Evolutionary conservation across 2,113 vertebrate genomes (phyloP).

Genomic region (Leptosomus discolor): DNA sequence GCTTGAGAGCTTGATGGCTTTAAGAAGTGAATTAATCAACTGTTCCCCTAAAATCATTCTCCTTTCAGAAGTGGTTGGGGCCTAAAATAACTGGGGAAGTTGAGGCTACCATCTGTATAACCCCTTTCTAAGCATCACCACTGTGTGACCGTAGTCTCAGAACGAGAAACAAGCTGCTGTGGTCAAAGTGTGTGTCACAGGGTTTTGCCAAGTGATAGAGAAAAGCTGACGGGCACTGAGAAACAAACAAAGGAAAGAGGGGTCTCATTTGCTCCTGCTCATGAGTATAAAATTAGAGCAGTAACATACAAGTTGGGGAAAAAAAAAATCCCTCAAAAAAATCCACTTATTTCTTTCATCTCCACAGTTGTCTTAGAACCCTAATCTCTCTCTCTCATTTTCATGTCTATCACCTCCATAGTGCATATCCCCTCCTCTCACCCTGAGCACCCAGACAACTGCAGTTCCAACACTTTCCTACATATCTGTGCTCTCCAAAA

Average conservation of each 20-base stretch:
- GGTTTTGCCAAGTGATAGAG: not conserved
- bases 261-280: not conserved
- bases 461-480: not conserved
- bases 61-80: not conserved
- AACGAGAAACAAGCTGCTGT: not conserved
- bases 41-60: not conserved
- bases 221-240: not conserved
- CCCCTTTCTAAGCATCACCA: not conserved
- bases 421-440: rapidly evolving
- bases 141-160: not conserved
- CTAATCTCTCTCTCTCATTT: not conserved
- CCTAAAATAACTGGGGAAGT: not conserved
- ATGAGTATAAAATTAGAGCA: not conserved
- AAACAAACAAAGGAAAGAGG: not conserved
- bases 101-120: not conserved
- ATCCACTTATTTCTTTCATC: not conserved
- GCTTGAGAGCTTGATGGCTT: not conserved
- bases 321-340: not conserved
- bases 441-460: not conserved
- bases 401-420: not conserved
- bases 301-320: not conserved
- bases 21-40: not conserved
- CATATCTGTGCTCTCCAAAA: not conserved
- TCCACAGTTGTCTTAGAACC: not conserved
- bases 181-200: not conserved